A percentile compares a stretch with the other conserved stretches of the same genome.
phyloP scores from a whole-genome alignment of 2,113 vertebrate genomes.

The Dissostichus mawsoni region DNA sequence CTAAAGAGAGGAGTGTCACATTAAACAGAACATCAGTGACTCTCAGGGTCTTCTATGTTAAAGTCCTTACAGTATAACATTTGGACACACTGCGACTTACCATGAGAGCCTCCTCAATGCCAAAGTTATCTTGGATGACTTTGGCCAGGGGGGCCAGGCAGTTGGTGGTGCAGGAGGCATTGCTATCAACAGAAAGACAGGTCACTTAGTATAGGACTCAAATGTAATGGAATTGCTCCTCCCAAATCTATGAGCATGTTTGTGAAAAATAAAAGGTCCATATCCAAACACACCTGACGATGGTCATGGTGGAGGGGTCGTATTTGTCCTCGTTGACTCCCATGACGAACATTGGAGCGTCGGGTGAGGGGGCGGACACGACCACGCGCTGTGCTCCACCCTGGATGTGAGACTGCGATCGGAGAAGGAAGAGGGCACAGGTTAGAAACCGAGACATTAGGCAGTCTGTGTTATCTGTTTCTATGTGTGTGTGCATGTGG shows the following conservation, averaged over 20 bases:
- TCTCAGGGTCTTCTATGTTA: background rate
- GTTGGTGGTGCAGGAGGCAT: slow-evolving; percentile 98
- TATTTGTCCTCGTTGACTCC: slow-evolving; percentile 98
- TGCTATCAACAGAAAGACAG: slow-evolving; percentile 83
- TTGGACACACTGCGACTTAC: slow-evolving; percentile 76
- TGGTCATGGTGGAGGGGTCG: slow-evolving; percentile 87
- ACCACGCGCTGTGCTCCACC: slow-evolving; percentile 96
- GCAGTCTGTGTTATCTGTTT: background rate
- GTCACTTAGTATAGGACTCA: background rate
- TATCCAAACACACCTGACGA: slow-evolving; percentile 88
- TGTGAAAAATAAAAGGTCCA: slow-evolving; percentile 53
- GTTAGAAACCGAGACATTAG: background rate
- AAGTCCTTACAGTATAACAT: background rate
- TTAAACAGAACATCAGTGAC: background rate
- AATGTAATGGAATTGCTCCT: too few relatives aligned
- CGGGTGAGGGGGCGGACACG: slow-evolving; percentile 97
- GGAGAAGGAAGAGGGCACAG: background rate
- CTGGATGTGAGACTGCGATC: slow-evolving; percentile 91
- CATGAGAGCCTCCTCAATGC: slow-evolving; percentile 96
- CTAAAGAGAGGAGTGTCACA: slow-evolving; percentile 70
- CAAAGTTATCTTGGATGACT: slow-evolving; percentile 95
- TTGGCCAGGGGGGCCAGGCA: slow-evolving; percentile 97
- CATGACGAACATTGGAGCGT: slow-evolving; percentile 99
- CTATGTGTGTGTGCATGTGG: too few relatives aligned
- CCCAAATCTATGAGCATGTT: background rate